Evolutionary conservation across 2,797 vertebrate genomes (phyloP), one percentile per base, ranked within the genome.

Genomic region (Oceanodroma leucorhoa): DNA sequence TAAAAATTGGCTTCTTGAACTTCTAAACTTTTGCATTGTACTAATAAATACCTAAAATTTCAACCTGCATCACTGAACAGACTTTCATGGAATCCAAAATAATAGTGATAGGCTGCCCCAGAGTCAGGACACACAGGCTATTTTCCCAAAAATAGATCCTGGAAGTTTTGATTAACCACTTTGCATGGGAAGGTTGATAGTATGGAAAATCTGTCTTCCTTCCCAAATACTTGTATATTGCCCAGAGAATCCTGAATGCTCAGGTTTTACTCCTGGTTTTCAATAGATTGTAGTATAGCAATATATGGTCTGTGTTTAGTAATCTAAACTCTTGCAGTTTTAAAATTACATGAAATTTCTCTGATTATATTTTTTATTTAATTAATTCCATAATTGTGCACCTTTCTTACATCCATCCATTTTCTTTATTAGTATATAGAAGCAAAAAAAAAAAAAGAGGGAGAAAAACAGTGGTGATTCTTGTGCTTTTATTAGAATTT

Each of bases 91-190:
- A 82, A 73, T 94, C 29, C 15, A 58, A 58, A 89, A 14, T 40
- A 80, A 19, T 60, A 58, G 53, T 12, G 26, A 46, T 21, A 43
- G 64, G 18, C 38, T 90, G 30, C 34, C 41, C 11, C 29, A 40
- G 67, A 57, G 38, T 72, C 54, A 65, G 60, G 64, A 21, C 4
- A 8, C 0, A 2, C 11, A 38, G 51, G 20, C 27, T 73, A 0
- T 70, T 82, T 75, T 66, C 21, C 71, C 21, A 41, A 50, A 79
- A 80, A 26, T 50, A 30, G 38, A 26, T 89, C 27, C 29, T 72
- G 20, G 27, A 34, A 72, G 34, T 81, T 83, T 73, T 70, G 5
- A 61, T 77, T 70, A 82, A 65, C 14, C 4, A 5, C 6, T 66
- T 5, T 58, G 85, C 20, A 41, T 24, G 27, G 18, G 27, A 58